Evolutionary conservation across 2,113 vertebrate genomes (phyloP).

Genomic region (Poeciliopsis prolifica): DNA sequence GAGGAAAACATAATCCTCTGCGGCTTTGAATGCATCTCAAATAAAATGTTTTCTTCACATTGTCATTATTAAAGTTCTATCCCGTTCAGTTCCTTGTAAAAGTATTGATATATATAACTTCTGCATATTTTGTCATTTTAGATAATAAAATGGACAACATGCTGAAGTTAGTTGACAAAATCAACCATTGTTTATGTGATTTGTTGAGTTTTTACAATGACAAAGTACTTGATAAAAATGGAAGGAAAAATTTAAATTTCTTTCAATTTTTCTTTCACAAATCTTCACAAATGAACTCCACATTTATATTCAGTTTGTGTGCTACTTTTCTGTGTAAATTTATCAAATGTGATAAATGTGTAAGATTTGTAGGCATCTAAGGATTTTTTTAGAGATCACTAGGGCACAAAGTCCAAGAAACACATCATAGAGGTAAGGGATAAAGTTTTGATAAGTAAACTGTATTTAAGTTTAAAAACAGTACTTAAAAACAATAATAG

Average conservation of each 20-base stretch:
- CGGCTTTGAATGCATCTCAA: not conserved
- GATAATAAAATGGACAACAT: too few species aligned
- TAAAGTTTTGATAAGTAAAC: not conserved
- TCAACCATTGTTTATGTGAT: not conserved
- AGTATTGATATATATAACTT: too few species aligned
- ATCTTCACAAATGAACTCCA: not conserved
- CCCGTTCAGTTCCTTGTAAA: too few species aligned
- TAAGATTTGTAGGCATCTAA: not conserved
- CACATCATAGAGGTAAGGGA: not conserved
- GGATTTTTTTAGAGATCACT: not conserved
- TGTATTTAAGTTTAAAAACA: not conserved
- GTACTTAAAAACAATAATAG: too few species aligned
- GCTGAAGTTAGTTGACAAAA: too few species aligned
- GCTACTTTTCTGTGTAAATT: not conserved
- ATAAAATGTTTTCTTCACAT: not conserved
- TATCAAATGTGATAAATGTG: too few species aligned
- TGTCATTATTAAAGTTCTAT: not conserved
- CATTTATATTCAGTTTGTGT: not conserved
- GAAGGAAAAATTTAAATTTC: not conserved
- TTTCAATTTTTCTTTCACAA: not conserved
- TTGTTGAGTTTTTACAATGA: not conserved
- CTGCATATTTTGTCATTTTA: not conserved
- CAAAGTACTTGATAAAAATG: not conserved
- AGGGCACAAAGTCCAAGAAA: not conserved
- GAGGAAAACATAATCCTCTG: not conserved